These are phyloP conservation scores for Epinephelus fuscoguttatus DNA, from an alignment of 2,113 vertebrate species.

Conservation along the genomic window DNA sequence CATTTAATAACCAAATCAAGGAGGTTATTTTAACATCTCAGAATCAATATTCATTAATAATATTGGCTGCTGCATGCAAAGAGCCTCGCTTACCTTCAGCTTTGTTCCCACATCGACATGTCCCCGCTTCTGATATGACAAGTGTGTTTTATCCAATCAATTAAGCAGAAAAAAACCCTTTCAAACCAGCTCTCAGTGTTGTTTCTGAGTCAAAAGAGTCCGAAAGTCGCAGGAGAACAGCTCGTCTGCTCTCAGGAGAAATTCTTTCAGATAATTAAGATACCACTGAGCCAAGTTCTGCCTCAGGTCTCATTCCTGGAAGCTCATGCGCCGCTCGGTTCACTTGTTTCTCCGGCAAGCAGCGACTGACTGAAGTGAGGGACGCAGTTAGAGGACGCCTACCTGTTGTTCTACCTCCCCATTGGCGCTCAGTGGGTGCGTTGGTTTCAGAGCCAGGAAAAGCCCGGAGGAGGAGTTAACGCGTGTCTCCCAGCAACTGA, in stretches of 20 bases:
- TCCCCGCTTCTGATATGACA: neutral
- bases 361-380: neutral
- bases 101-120: slow-evolving; percentile 22
- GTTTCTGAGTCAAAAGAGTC: neutral
- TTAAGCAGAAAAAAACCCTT: slow-evolving; percentile 6
- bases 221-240: neutral
- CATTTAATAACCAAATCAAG: neutral
- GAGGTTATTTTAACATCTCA: no score
- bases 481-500: neutral
- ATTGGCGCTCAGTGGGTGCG: slow-evolving; percentile 49
- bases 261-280: neutral
- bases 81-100: slow-evolving; percentile 53
- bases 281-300: neutral
- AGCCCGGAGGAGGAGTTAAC: slow-evolving; percentile 35
- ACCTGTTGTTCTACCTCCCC: slow-evolving; percentile 76
- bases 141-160: neutral
- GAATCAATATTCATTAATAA: neutral
- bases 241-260: neutral
- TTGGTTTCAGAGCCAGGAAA: slow-evolving; percentile 10
- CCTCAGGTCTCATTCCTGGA: neutral
- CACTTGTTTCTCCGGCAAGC: slow-evolving; percentile 3
- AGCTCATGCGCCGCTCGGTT: neutral
- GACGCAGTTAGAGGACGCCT: slow-evolving; percentile 51
- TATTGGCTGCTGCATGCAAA: neutral
- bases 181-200: neutral